These are phyloP conservation scores for Odontomyia ornata DNA, from an alignment of 2,888 invertebrate species.

Conservation along the genomic window DNA sequence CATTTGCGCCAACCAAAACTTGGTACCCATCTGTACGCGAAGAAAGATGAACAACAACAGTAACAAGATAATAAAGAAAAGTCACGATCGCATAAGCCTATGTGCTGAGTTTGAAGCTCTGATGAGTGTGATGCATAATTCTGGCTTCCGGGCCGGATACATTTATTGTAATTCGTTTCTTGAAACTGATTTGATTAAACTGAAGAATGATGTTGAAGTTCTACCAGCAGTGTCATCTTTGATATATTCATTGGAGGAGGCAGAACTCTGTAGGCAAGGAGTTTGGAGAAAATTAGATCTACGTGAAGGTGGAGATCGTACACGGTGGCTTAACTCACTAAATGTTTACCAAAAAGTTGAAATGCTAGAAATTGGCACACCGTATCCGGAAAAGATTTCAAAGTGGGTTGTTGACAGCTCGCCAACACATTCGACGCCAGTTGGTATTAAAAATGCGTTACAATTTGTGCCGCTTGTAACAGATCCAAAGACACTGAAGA, in stretches of 20 bases:
- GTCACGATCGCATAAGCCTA: slow-evolving; percentile 58
- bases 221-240: slow-evolving; percentile 96
- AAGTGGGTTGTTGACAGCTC: slow-evolving; percentile 98
- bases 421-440: slow-evolving; percentile 90
- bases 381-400: slow-evolving; percentile 98
- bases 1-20: too few relatives aligned
- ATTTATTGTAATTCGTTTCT: slow-evolving; percentile 93
- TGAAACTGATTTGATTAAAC: slow-evolving; percentile 87
- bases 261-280: slow-evolving; percentile 87
- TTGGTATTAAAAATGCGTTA: slow-evolving; percentile 91
- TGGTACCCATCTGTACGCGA: too few relatives aligned
- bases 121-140: slow-evolving; percentile 97
- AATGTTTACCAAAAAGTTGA: slow-evolving; percentile 99
- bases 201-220: slow-evolving; percentile 93
- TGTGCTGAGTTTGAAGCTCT: slow-evolving; percentile 93
- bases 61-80: slow-evolving; percentile 52
- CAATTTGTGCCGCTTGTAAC: slow-evolving; percentile 98
- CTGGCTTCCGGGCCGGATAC: slow-evolving; percentile 97
- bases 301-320: slow-evolving; percentile 88
- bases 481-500: too few relatives aligned
- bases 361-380: slow-evolving; percentile 96
- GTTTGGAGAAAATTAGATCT: slow-evolving; percentile 88
- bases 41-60: slow-evolving; percentile 43
- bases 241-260: slow-evolving; percentile 90
- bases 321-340: slow-evolving; percentile 97